Evolutionary conservation across 2,113 vertebrate genomes (phyloP).

Genomic region (Kryptolebias marmoratus): DNA sequence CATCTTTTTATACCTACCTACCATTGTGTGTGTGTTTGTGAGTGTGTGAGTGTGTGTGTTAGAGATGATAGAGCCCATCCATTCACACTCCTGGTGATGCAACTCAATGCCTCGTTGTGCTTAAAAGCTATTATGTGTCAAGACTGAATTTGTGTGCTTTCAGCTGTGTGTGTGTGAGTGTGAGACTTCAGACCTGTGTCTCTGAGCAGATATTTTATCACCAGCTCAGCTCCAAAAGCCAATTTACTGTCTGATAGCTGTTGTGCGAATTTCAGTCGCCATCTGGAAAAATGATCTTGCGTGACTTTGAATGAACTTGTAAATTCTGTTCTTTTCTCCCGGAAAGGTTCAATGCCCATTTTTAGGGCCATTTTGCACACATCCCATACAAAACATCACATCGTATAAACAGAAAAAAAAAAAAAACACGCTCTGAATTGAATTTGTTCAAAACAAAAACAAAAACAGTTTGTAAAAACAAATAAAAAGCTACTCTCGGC

Average conservation of each 20-base stretch:
- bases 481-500: constrained; percentile 31
- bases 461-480: constrained; percentile 20
- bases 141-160: constrained; percentile 53
- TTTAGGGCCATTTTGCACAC: constrained; percentile 9
- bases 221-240: constrained; percentile 58
- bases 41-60: constrained; percentile 42
- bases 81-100: constrained; percentile 57
- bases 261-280: constrained; percentile 49
- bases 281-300: constrained; percentile 49
- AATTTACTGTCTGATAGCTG: constrained; percentile 57
- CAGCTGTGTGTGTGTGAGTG: constrained; percentile 33
- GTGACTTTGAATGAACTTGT: constrained; percentile 57
- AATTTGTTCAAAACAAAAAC: constrained; percentile 20
- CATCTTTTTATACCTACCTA: constrained; percentile 64
- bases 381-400: constrained; percentile 12
- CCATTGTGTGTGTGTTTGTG: constrained; percentile 46
- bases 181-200: constrained; percentile 49
- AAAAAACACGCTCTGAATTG: not conserved
- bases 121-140: constrained; percentile 68
- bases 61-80: constrained; percentile 62
- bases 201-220: constrained; percentile 62
- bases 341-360: not conserved
- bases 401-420: not conserved
- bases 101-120: constrained; percentile 60
- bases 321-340: constrained; percentile 25